phyloP scores from a whole-genome alignment of 2,113 vertebrate genomes.

The Phaethon lepturus region DNA sequence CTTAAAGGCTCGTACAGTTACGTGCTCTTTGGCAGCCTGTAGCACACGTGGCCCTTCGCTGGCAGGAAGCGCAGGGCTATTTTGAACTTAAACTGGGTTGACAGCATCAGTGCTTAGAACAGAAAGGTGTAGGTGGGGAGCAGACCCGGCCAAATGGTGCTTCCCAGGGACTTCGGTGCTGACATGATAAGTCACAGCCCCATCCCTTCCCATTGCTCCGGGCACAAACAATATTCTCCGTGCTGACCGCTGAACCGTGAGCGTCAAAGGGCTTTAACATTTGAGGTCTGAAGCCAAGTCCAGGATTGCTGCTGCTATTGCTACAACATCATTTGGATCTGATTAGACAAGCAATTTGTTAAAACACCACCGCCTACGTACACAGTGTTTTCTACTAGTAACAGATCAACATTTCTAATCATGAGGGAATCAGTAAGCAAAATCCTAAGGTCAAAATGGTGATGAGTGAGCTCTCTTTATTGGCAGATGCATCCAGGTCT shows the following conservation, averaged over 20 bases:
- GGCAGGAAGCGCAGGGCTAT: not conserved
- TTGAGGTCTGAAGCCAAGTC: not conserved
- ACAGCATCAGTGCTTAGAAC: not conserved
- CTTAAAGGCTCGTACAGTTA: not conserved
- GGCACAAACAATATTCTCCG: not conserved
- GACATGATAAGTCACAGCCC: not conserved
- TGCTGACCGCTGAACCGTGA: not conserved
- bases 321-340: not conserved
- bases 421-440: not conserved
- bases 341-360: not conserved
- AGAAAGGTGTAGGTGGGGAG: not conserved
- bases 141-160: not conserved
- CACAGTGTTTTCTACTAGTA: not conserved
- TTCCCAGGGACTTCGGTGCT: not conserved
- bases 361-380: not conserved
- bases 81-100: not conserved
- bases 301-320: not conserved
- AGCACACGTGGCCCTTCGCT: not conserved
- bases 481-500: not conserved
- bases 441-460: not conserved
- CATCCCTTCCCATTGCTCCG: not conserved
- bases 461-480: not conserved
- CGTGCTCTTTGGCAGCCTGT: not conserved
- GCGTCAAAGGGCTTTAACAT: not conserved
- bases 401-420: not conserved